A percentile compares a stretch with the other conserved stretches of the same genome.
These are phyloP conservation scores for Neoascia interrupta DNA, from an alignment of 2,888 invertebrate species.

Conservation along the genomic window DNA sequence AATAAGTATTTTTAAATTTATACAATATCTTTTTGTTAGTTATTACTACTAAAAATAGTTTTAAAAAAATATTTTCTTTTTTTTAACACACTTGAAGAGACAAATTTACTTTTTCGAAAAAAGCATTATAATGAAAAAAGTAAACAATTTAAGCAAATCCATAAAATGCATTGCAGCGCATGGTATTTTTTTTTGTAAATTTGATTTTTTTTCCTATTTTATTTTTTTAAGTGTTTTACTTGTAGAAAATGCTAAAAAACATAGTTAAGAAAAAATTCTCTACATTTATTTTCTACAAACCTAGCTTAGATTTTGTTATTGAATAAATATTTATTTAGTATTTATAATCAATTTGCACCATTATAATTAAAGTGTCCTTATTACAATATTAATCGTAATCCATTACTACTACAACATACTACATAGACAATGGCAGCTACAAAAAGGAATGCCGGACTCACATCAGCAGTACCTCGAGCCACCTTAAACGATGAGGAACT, in stretches of 20 bases:
- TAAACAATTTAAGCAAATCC: not conserved
- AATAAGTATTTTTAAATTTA: too few relatives aligned
- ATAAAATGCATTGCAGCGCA: slow-evolving; percentile 63
- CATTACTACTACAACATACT: too few relatives aligned
- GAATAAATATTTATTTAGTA: not conserved
- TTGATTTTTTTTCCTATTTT: too few relatives aligned
- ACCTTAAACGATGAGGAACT: slow-evolving; percentile 99
- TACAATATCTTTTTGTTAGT: too few relatives aligned
- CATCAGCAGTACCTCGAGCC: slow-evolving; percentile 97
- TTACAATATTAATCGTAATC: too few relatives aligned
- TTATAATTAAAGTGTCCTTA: too few relatives aligned
- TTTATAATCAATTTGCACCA: too few relatives aligned
- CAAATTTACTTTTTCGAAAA: too few relatives aligned
- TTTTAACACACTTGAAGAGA: too few relatives aligned
- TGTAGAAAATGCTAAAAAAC: slow-evolving; percentile 42
- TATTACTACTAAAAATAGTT: too few relatives aligned
- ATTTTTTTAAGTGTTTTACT: slow-evolving; percentile 21
- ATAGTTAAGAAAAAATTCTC: slow-evolving; percentile 12
- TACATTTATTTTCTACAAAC: slow-evolving; percentile 15
- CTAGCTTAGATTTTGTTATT: slow-evolving; percentile 28
- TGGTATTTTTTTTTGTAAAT: slow-evolving; percentile 47
- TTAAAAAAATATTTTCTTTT: too few relatives aligned
- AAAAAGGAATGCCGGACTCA: slow-evolving; percentile 97
- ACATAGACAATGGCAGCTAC: slow-evolving; percentile 98
- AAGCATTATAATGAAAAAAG: not conserved